Evolutionary conservation across 2,888 invertebrate species (phyloP).

Genomic region (Drosophila birchii): DNA sequence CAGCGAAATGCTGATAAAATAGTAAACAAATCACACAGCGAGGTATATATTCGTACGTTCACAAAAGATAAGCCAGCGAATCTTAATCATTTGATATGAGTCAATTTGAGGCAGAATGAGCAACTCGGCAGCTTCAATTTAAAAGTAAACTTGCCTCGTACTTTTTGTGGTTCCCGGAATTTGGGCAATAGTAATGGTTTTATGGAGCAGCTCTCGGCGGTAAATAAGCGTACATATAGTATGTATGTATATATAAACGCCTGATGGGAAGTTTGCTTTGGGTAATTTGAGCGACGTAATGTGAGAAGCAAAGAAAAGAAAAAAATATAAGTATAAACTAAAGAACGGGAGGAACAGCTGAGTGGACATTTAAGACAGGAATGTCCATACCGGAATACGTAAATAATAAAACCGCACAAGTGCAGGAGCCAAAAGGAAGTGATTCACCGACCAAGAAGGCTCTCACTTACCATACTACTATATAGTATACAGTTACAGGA

Average conservation of each 20-base stretch:
- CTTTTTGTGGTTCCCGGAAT: constrained; percentile 61
- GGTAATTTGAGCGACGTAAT: constrained; percentile 67
- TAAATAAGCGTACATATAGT: constrained; percentile 1
- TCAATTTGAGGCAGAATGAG: constrained; percentile 36
- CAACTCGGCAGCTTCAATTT: constrained; percentile 45
- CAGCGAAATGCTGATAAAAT: constrained; percentile 27
- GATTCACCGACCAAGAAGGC: constrained; percentile 52
- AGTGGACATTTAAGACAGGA: constrained; percentile 65
- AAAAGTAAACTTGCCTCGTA: constrained; percentile 41
- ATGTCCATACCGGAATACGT: constrained; percentile 26
- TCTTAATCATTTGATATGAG: constrained; percentile 45
- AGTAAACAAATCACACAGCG: background rate
- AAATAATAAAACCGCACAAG: constrained; percentile 67
- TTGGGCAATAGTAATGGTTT: constrained; percentile 73
- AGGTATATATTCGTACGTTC: background rate
- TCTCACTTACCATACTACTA: background rate
- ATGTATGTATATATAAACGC: constrained; percentile 8
- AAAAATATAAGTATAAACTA: constrained; percentile 8
- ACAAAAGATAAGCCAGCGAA: constrained; percentile 27
- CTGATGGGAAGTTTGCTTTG: constrained; percentile 40
- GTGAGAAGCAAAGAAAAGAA: constrained; percentile 29
- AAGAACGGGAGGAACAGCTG: constrained; percentile 63
- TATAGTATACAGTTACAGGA: constrained; percentile 48
- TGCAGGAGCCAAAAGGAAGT: constrained; percentile 67
- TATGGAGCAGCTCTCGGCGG: constrained; percentile 56